A percentile compares a stretch with the other conserved stretches of the same genome.
Evolutionary conservation across 2,797 vertebrate genomes (phyloP).

Genomic region (Gymnoscopelus microlampas): DNA sequence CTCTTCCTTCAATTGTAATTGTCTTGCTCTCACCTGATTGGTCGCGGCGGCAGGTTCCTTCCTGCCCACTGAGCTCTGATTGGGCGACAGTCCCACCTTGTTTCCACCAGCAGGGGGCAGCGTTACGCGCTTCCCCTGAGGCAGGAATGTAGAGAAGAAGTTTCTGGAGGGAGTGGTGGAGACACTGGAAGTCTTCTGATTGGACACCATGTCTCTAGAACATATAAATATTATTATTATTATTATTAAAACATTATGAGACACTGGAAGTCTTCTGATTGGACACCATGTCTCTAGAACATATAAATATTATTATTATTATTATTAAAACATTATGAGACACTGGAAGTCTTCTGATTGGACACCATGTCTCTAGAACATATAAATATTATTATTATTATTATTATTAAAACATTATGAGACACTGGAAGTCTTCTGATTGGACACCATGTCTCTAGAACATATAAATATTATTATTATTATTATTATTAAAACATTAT

Average conservation of each 20-base stretch:
- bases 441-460: conserved; percentile 90
- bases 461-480: conserved; percentile 50
- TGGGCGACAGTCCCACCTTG: conserved; percentile 75
- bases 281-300: conserved; percentile 88
- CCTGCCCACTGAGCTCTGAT: conserved; percentile 80
- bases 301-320: conserved; percentile 48
- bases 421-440: conserved; percentile 66
- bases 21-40: conserved; percentile 81
- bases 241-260: too few species aligned
- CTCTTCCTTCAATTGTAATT: background rate
- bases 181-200: conserved; percentile 82
- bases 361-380: conserved; percentile 89
- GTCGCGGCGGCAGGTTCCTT: conserved; percentile 77
- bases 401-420: too few species aligned
- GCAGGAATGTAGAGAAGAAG: conserved; percentile 93
- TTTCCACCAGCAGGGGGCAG: conserved; percentile 16
- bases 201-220: conserved; percentile 90
- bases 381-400: conserved; percentile 45
- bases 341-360: conserved; percentile 73
- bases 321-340: too few species aligned
- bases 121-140: conserved; percentile 85
- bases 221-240: conserved; percentile 48
- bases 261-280: conserved; percentile 72
- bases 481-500: too few species aligned
- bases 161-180: conserved; percentile 87